Percentiles rank a stretch among this genome's conserved stretches.
Conservation (phyloP, 2,888 invertebrate genomes). For the Stegophylla sp. region DNA sequence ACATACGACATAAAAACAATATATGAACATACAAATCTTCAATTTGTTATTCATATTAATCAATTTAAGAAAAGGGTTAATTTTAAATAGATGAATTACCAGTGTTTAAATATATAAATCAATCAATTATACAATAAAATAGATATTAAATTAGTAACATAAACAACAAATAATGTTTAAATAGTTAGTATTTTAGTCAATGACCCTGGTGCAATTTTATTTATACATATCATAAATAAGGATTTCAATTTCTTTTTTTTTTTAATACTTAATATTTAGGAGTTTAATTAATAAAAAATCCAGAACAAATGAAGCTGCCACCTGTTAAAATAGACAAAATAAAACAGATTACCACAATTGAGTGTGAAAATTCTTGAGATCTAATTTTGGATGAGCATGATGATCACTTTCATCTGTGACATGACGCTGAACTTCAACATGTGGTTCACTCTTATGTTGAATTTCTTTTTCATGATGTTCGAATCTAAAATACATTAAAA, state of each 20-base stretch:
- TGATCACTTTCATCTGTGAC: slow-evolving; percentile 10
- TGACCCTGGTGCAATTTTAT: slow-evolving; percentile 15
- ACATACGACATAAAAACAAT: background rate
- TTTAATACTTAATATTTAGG: slow-evolving; percentile 29
- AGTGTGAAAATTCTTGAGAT: slow-evolving; percentile 54
- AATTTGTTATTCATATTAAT: slow-evolving; percentile 13
- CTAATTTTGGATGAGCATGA: slow-evolving; percentile 46
- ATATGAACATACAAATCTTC: background rate
- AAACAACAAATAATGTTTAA: background rate
- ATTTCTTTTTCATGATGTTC: slow-evolving; percentile 17
- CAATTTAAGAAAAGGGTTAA: slow-evolving; percentile 8
- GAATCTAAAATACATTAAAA: background rate
- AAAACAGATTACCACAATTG: slow-evolving; percentile 44
- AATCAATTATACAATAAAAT: slow-evolving; percentile 5
- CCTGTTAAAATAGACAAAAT: slow-evolving; percentile 23
- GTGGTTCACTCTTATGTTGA: slow-evolving; percentile 23
- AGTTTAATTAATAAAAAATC: slow-evolving; percentile 32
- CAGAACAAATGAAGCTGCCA: slow-evolving; percentile 45
- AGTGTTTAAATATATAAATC: slow-evolving; percentile 9
- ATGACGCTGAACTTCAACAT: slow-evolving; percentile 5
- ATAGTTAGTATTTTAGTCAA: slow-evolving; percentile 8
- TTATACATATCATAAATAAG: background rate
- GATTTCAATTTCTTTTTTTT: background rate
- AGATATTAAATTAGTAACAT: slow-evolving; percentile 13
- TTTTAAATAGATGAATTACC: background rate